Evolutionary conservation across 53 echinoderm and acorn worm genomes (phyloP).

Genomic region (Paracentrotus lividus): DNA sequence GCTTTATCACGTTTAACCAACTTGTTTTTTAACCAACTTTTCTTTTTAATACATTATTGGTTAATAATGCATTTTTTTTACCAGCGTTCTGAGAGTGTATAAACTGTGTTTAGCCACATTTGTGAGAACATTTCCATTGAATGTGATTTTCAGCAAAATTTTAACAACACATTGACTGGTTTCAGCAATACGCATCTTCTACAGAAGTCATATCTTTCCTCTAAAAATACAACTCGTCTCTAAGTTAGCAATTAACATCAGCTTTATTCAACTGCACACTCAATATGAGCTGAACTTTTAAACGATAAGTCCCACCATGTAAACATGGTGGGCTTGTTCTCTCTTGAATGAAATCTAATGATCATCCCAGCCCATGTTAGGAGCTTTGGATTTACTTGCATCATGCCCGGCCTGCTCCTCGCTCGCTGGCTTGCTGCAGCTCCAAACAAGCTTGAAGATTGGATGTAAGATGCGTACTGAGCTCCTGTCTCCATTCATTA

Average conservation of each 20-base stretch:
- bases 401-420: background rate
- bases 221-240: background rate
- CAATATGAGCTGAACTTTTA: background rate
- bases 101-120: no score
- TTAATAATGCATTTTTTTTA: no score
- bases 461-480: constrained; percentile 33
- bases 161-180: background rate
- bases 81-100: no score
- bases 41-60: no score
- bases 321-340: background rate
- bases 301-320: background rate
- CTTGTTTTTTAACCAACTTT: no score
- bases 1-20: no score
- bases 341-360: background rate
- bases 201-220: background rate
- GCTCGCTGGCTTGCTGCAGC: constrained; percentile 12
- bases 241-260: background rate
- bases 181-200: background rate
- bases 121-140: no score
- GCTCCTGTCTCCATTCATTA: constrained; percentile 45
- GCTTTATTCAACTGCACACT: background rate
- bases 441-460: constrained; percentile 53
- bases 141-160: background rate
- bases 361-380: background rate
- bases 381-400: background rate